Percentiles rank a stretch among this genome's conserved stretches.
These are phyloP conservation scores for Drosophila melanogaster DNA, from an alignment of 1,140 invertebrate species.

Conservation along the genomic window DNA sequence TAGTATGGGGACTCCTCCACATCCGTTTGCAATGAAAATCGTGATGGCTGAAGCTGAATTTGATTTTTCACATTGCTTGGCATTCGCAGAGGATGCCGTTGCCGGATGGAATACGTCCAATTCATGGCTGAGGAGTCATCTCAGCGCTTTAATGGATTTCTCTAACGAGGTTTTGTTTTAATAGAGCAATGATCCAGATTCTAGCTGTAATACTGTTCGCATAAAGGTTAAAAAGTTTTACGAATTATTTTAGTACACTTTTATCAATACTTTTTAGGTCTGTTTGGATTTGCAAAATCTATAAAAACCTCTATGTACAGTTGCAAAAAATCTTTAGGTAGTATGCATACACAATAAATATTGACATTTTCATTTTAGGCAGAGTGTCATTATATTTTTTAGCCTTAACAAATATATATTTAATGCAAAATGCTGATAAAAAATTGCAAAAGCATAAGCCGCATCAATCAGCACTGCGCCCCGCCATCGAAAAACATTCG, in stretches of 20 bases:
- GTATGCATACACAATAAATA: too few species aligned
- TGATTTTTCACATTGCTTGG: conserved; percentile 64
- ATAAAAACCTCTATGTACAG: too few species aligned
- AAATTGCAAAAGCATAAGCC: conserved; percentile 69
- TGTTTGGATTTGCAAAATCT: too few species aligned
- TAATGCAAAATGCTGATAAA: conserved; percentile 45
- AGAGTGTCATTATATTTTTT: conserved; percentile 38
- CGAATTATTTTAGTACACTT: not conserved
- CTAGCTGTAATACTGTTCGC: not conserved
- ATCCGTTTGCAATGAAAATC: conserved; percentile 56
- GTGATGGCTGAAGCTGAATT: conserved; percentile 57
- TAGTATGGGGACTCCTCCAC: conserved; percentile 10
- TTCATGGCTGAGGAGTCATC: conserved; percentile 3
- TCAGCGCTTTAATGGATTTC: conserved; percentile 54
- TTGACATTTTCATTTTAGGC: not conserved
- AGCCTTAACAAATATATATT: conserved; percentile 69
- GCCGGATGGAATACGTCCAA: conserved; percentile 8
- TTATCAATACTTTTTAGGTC: not conserved
- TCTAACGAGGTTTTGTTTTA: conserved; percentile 40
- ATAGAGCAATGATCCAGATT: conserved; percentile 2
- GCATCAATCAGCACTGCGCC: conserved; percentile 65
- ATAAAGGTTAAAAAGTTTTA: conserved; percentile 1
- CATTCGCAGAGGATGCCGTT: conserved; percentile 25
- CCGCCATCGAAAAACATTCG: conserved; percentile 40
- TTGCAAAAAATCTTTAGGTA: too few species aligned